Conservation (phyloP, 1,140 invertebrate genomes). For the Drosophila erecta region DNA sequence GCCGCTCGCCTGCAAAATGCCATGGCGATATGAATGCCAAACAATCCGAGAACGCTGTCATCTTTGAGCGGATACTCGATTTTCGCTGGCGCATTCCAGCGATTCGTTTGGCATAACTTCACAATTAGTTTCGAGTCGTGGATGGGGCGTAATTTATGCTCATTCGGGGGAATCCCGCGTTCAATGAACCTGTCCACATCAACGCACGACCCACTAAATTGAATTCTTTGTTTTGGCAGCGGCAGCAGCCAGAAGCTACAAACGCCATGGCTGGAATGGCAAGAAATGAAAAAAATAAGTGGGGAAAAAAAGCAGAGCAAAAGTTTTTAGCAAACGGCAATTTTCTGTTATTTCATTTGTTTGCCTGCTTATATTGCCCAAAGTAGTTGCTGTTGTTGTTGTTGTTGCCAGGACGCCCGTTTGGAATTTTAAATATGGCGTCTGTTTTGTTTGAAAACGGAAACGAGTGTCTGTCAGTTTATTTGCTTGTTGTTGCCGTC, state of each 20-base stretch:
- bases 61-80: slow-evolving; percentile 9
- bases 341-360: slow-evolving; percentile 74
- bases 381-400: not conserved
- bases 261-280: not conserved
- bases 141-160: slow-evolving; percentile 48
- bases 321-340: slow-evolving; percentile 70
- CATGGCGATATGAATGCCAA: slow-evolving; percentile 51
- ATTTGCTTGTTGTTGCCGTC: slow-evolving; percentile 69
- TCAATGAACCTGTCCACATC: slow-evolving; percentile 65
- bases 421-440: slow-evolving; percentile 83
- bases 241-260: not conserved
- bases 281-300: slow-evolving; percentile 27
- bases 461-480: slow-evolving; percentile 82
- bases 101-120: slow-evolving; percentile 58
- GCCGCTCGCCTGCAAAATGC: slow-evolving; percentile 30
- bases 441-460: slow-evolving; percentile 83
- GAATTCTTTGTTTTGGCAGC: slow-evolving; percentile 55
- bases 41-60: slow-evolving; percentile 21
- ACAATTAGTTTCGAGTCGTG: slow-evolving; percentile 60
- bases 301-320: slow-evolving; percentile 57
- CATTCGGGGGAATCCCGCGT: slow-evolving; percentile 43
- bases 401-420: slow-evolving; percentile 51
- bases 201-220: slow-evolving; percentile 53
- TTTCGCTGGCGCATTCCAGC: slow-evolving; percentile 17
- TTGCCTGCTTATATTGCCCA: slow-evolving; percentile 45